Evolutionary conservation across 2,797 vertebrate genomes (phyloP), one percentile per base, ranked within the genome.

Genomic region (Darevskia nairensis): DNA sequence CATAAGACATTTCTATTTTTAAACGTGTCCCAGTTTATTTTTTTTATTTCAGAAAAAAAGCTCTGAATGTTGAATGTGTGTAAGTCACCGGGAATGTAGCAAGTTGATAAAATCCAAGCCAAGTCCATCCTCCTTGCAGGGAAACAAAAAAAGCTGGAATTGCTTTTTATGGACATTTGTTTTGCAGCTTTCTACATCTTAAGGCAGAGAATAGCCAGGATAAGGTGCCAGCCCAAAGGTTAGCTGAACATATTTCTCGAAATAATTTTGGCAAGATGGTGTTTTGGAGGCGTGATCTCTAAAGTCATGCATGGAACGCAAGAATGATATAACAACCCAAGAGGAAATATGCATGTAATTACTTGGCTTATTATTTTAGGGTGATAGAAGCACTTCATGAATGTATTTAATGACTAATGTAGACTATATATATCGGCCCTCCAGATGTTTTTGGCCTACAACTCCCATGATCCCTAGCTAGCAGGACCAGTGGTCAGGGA

Each of bases 101-200:
- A 97, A 97, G 96, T 98, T 97, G 95, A 97, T 95, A 97, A 97
- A 97, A 96, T 86, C 83, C 96, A 95, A 96, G 95, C 96, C 97
- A 96, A 96, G 95, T 95, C 96, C 97, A 96, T 97, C 96, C 97
- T 98, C 95, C 97, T 97, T 96, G 97, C 96, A 97, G 95, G 94
- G 93, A 92, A 84, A 84, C 87, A 95, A 96, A 97, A 98, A 97
- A 96, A 97, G 95, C 96, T 96, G 97, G 97, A 97, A 97, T 98
- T 98, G 98, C 96, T 98, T 98, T 98, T 98, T 97, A 97, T 97
- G 97, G 96, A 98, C 95, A 97, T 98, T 98, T 98, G 97, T 99
- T 98, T 99, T 99, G 97, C 99, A 99, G 99, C 99, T 95, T 98
- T 98, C 98, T 98, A 98, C 98, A 96, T 98, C 98, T 98, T 99